Base-by-base conservation (phyloP, 2,113 vertebrate species). In the Serilophus lunatus region DNA sequence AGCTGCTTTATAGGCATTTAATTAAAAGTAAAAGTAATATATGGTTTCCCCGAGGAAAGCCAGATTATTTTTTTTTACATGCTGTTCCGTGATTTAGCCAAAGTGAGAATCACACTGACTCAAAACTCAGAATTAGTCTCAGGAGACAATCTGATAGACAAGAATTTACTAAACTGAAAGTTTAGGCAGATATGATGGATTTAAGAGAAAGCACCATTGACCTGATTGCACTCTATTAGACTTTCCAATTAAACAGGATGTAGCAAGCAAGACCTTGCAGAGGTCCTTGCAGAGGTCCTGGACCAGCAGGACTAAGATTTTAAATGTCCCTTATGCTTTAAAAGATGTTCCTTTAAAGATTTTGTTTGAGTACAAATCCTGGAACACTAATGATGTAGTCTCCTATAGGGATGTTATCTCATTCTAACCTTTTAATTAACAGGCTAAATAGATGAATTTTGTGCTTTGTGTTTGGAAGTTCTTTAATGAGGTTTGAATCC, bases 161-260 rank as follows among this genome's bases (percentile, higher is more conserved):
- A 92, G 82, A 96, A 86, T 95, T 96, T 96, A 92, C 83, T 96
- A 81, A 97, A 92, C 93, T 80, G 44, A n/a, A 94, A 89, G 54
- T 93, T 95, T 88, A 22, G 44, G 92, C 86, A 97, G 96, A 79
- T 50, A 31, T 59, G 80, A 93, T 97, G 92, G 86, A 95, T 97
- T 91, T 90, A 84, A 88, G 86, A 92, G 95, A 77, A 80, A 93
- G 79, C 86, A 82, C 54, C 84, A 71, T 26, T 98, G 98, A 97
- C 96, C 97, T 47, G 65, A 74, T 96, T 98, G 90, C 12, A 49
- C 93, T 97, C 97, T 76, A 63, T 95, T 97, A 94, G 93, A 45
- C 87, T 97, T 97, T 96, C 84, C 91, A 96, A 81, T 97, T 97
- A 97, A 96, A 96, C 84, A 92, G 83, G 83, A 29, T 95, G 86